phyloP scores from a whole-genome alignment of 2,797 vertebrate species.

The Tiaroga cobitis region DNA sequence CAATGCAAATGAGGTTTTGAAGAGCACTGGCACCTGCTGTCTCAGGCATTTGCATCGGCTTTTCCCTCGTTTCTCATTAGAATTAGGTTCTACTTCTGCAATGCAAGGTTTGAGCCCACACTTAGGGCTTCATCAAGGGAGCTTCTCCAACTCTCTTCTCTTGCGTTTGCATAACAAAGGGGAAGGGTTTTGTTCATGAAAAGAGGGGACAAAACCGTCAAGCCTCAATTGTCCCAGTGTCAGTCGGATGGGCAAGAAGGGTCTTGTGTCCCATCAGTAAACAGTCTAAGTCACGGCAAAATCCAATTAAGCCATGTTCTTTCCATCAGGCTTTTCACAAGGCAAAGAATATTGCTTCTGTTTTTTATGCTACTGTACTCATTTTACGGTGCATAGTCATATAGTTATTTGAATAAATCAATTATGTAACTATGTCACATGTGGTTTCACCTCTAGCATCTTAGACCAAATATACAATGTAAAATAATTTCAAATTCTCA shows the following conservation, averaged over 20 bases:
- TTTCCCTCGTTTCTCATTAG: conserved; percentile 63
- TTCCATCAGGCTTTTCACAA: conserved; percentile 36
- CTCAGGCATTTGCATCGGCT: conserved; percentile 68
- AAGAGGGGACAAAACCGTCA: conserved; percentile 61
- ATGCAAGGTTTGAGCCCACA: conserved; percentile 62
- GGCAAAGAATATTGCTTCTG: conserved; percentile 31
- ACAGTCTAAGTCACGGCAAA: conserved; percentile 51
- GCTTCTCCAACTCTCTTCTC: conserved; percentile 57
- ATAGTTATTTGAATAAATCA: conserved; percentile 48
- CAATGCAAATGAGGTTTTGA: conserved; percentile 77
- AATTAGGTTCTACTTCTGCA: conserved; percentile 66
- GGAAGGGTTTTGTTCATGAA: conserved; percentile 53
- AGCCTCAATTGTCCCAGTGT: conserved; percentile 65
- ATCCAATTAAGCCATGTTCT: conserved; percentile 56
- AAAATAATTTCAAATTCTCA: conserved; percentile 34
- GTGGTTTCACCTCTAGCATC: conserved; percentile 35
- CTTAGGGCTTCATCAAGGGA: conserved; percentile 56
- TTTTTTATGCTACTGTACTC: conserved; percentile 51
- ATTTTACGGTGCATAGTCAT: conserved; percentile 50
- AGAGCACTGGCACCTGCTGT: conserved; percentile 80
- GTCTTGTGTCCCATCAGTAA: conserved; percentile 51
- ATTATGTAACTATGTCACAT: conserved; percentile 48
- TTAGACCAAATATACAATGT: conserved; percentile 34
- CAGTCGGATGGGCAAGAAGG: conserved; percentile 57
- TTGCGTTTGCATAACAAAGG: conserved; percentile 69